Evolutionary conservation across 2,797 vertebrate species (phyloP).

Genomic region (Erethizon dorsatum): DNA sequence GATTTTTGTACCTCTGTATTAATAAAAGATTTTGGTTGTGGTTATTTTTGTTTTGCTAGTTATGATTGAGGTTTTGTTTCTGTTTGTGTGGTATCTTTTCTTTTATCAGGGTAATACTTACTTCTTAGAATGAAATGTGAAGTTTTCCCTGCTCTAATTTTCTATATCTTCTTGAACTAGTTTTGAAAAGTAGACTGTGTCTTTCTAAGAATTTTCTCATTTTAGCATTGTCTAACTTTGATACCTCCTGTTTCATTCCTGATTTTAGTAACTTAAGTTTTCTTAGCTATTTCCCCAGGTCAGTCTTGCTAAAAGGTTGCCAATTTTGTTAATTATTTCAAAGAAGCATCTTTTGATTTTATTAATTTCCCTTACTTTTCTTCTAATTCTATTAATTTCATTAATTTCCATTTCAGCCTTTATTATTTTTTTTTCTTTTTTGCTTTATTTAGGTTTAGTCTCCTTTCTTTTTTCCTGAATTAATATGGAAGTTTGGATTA

Average conservation of each 20-base stretch:
- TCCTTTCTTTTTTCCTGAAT: conserved; percentile 17
- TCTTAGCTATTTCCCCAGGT: not conserved
- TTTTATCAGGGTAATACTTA: not conserved
- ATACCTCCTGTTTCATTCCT: not conserved
- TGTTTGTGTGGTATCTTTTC: not conserved
- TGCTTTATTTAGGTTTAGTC: too few relatives aligned
- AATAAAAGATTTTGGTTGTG: not conserved
- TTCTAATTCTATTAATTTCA: too few relatives aligned
- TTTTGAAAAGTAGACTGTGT: not conserved
- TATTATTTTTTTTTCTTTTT: too few relatives aligned
- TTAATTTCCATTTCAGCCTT: too few relatives aligned
- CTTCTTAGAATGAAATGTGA: not conserved
- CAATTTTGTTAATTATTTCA: conserved; percentile 39
- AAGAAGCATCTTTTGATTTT: not conserved
- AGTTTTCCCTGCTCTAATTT: not conserved
- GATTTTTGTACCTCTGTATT: conserved; percentile 13
- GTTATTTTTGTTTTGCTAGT: not conserved
- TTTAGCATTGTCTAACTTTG: conserved; percentile 27
- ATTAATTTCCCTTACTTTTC: too few relatives aligned
- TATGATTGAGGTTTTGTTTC: not conserved
- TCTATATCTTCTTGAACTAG: conserved; percentile 11
- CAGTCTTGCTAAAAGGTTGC: not conserved
- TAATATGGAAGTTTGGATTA: not conserved
- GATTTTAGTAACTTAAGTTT: not conserved
- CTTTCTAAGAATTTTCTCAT: conserved; percentile 51